Evolutionary conservation across 2,888 invertebrate species (phyloP).

Genomic region (Scaptomyza parva): DNA sequence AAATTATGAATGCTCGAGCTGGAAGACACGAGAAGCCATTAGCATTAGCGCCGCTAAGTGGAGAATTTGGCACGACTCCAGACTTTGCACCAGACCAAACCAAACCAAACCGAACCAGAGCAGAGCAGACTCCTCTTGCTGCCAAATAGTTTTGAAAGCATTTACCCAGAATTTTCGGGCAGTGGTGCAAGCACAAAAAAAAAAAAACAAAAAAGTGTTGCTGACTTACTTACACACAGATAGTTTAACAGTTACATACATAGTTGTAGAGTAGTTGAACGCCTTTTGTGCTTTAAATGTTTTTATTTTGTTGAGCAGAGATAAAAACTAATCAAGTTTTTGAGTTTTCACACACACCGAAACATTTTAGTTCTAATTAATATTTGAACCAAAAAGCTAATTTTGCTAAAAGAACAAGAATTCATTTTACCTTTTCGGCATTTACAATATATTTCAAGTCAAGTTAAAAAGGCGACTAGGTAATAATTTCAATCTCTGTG

Average conservation of each 20-base stretch:
- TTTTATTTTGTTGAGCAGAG: background rate
- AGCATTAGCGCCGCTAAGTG: constrained; percentile 64
- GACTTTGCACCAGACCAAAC: background rate
- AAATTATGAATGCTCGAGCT: constrained; percentile 23
- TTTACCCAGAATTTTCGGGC: constrained; percentile 24
- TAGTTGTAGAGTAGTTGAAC: constrained; percentile 8
- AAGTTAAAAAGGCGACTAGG: background rate
- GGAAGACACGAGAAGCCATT: constrained; percentile 62
- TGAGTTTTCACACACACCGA: background rate
- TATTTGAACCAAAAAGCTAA: constrained; percentile 9
- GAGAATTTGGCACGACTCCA: constrained; percentile 67
- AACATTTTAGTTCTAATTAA: constrained; percentile 30
- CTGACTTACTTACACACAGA: constrained; percentile 14
- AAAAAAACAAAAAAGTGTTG: constrained; percentile 16
- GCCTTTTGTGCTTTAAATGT: constrained; percentile 21
- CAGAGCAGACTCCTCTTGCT: constrained; percentile 48
- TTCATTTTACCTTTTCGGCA: constrained; percentile 1
- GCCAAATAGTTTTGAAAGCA: constrained; percentile 51
- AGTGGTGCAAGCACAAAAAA: background rate
- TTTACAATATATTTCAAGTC: background rate
- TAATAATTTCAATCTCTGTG: constrained; percentile 1
- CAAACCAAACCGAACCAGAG: too few species aligned
- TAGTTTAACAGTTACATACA: constrained; percentile 2
- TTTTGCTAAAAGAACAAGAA: background rate
- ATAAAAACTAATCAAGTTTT: constrained; percentile 7